Evolutionary conservation across 1,140 invertebrate species (phyloP).

Genomic region (Caenorhabditis latens): DNA sequence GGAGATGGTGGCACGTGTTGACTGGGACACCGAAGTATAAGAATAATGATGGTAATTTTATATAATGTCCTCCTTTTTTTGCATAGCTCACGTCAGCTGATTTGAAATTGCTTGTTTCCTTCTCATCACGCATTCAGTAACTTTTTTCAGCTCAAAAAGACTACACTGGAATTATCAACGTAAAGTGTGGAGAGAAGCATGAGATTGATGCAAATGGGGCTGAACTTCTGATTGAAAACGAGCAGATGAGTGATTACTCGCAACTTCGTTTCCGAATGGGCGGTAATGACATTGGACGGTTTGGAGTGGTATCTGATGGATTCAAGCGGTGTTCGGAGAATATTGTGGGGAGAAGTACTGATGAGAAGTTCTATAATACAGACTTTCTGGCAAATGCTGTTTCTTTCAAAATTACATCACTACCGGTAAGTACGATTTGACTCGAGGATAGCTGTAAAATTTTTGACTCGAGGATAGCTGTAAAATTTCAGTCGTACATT

Average conservation of each 20-base stretch:
- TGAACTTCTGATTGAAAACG: slow-evolving; percentile 64
- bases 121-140: not conserved
- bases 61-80: slow-evolving; percentile 26
- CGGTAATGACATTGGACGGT: slow-evolving; percentile 57
- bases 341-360: slow-evolving; percentile 13
- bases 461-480: slow-evolving; percentile 2
- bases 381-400: slow-evolving; percentile 50
- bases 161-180: slow-evolving; percentile 66
- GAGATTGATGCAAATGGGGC: slow-evolving; percentile 38
- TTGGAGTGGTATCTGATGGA: slow-evolving; percentile 66
- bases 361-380: slow-evolving; percentile 25
- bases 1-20: slow-evolving; percentile 68
- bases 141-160: slow-evolving; percentile 59
- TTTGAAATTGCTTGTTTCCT: not conserved
- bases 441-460: slow-evolving; percentile 13
- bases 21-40: slow-evolving; percentile 65
- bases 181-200: slow-evolving; percentile 64
- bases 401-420: slow-evolving; percentile 61
- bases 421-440: slow-evolving; percentile 36
- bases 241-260: slow-evolving; percentile 57
- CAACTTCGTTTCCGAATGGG: slow-evolving; percentile 58
- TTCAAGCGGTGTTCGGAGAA: slow-evolving; percentile 17
- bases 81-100: not conserved
- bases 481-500: slow-evolving; percentile 26
- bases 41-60: slow-evolving; percentile 40